Conservation (phyloP, 1,140 invertebrate genomes). For the Drosophila leontia region DNA sequence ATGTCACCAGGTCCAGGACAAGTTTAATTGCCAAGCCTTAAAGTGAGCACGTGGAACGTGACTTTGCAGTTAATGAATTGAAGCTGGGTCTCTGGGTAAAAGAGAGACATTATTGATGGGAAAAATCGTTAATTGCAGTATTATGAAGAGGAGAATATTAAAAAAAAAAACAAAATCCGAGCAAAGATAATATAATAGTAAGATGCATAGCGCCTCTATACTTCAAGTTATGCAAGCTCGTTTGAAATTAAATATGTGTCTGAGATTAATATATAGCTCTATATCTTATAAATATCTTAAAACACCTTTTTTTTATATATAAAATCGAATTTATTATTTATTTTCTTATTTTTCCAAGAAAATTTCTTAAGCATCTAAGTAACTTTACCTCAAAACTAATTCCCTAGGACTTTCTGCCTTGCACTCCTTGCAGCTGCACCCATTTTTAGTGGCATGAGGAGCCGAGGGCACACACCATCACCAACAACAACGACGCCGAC, state of each 20-base stretch:
- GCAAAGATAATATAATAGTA: too few species aligned
- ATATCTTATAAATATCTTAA: too few species aligned
- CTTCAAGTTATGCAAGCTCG: too few species aligned
- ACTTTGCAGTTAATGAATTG: slow-evolving; percentile 42
- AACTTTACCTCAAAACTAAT: background rate
- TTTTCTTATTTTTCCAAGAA: too few species aligned
- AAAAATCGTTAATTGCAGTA: background rate
- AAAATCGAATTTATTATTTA: too few species aligned
- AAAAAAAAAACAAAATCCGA: too few species aligned
- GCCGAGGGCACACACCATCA: background rate
- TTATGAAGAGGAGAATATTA: too few species aligned
- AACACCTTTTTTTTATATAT: too few species aligned
- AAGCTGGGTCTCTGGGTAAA: background rate
- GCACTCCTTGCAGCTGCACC: slow-evolving; percentile 45
- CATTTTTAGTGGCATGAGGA: slow-evolving; percentile 40
- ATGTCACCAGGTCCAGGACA: slow-evolving; percentile 7
- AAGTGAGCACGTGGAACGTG: slow-evolving; percentile 23
- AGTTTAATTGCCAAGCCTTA: slow-evolving; percentile 33
- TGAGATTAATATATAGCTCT: too few species aligned
- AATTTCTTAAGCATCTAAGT: too few species aligned
- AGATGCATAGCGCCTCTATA: too few species aligned
- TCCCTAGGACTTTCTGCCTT: background rate
- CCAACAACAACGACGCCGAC: slow-evolving; percentile 1
- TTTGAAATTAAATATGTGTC: too few species aligned
- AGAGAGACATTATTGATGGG: background rate